These are phyloP conservation scores for Temnothorax curvispinosus DNA, from an alignment of 1,140 invertebrate species.

Conservation along the genomic window DNA sequence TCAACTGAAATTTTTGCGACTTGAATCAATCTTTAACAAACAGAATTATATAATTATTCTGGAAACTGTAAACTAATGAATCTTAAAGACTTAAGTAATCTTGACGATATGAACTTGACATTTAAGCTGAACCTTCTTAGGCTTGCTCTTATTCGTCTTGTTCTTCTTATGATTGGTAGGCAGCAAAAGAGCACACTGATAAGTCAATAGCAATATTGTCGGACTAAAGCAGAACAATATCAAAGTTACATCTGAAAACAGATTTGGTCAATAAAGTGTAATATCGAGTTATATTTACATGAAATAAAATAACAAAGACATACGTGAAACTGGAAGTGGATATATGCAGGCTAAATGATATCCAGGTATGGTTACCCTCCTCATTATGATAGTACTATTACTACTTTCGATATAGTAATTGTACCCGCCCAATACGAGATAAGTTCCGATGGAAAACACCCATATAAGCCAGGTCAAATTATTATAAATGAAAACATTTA, in stretches of 20 bases:
- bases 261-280: background rate
- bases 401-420: slow-evolving; percentile 89
- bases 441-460: slow-evolving; percentile 87
- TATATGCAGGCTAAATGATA: slow-evolving; percentile 88
- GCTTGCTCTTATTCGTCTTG: too few species aligned
- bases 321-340: slow-evolving; percentile 88
- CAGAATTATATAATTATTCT: background rate
- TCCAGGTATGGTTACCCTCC: slow-evolving; percentile 86
- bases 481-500: rapidly evolving
- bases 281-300: background rate
- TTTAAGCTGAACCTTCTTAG: too few species aligned
- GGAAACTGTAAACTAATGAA: background rate
- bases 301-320: background rate
- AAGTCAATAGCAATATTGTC: background rate
- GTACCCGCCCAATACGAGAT: slow-evolving; percentile 87
- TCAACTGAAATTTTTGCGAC: background rate
- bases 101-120: too few species aligned
- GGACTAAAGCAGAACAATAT: slow-evolving; percentile 22
- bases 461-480: slow-evolving; percentile 73
- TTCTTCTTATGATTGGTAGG: background rate
- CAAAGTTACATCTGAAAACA: slow-evolving; percentile 50
- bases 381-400: slow-evolving; percentile 89
- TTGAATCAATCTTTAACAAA: background rate
- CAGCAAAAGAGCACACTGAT: background rate
- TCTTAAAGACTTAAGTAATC: background rate